Evolutionary conservation across 2,113 vertebrate genomes (phyloP), one percentile per base, ranked within the genome.

Genomic region (Labrus mixtus): DNA sequence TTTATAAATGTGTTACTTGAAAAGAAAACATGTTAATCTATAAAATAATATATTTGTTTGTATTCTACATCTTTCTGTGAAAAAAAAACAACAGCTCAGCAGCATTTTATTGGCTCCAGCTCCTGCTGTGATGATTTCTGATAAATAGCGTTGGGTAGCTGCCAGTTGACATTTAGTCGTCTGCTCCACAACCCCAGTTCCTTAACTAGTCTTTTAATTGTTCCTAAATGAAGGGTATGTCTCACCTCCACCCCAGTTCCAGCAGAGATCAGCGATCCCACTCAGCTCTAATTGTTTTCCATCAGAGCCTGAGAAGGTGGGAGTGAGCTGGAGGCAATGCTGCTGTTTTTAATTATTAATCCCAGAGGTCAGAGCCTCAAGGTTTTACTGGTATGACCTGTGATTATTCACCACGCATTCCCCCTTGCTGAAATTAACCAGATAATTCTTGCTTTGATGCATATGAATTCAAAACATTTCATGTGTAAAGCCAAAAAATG

Each of bases 261-360:
- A 74, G 57, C 12, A 83, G 58, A 85, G 90, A 83, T 81, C 85
- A 89, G 68, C 65, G 79, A 91, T 93, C 88, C 81, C 88, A 82
- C 90, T 90, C 84, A 86, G 65, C 81, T 69, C 33, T 79, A 88
- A 88, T 82, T 81, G 68, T 84, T 70, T 77, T 79, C 75, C 81
- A 87, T 83, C 73, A 56, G 79, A 37, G 56, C 76, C 76, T 73
- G 36, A 56, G 36, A 43, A 73, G 58, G 50, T 22, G 78, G 59
- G 73, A 73, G 86, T 20, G 68, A 73, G 65, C 68, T 37, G 33
- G 22, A 37, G 73, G 73, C 68, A 58, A 9, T 23, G 17, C 37
- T 64, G 58, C 43, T 64, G 78, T 41, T 76, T 68, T 77, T 76
- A 70, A 79, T 80, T 61, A 75, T 81, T 16, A 41, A 75, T 75